phyloP scores from a whole-genome alignment of 2,888 invertebrate genomes.

The Lampropteryx suffumata region DNA sequence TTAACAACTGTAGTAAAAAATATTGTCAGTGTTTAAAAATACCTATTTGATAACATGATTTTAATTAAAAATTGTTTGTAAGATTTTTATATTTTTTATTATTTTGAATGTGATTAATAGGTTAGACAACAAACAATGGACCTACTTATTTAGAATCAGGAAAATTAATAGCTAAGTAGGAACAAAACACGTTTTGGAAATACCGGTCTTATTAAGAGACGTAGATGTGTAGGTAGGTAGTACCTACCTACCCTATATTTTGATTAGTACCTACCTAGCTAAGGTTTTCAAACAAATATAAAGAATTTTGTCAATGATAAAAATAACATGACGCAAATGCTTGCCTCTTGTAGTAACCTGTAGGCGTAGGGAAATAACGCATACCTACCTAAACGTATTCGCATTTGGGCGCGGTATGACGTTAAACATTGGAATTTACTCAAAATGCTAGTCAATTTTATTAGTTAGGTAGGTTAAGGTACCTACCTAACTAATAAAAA shows the following conservation, averaged over 20 bases:
- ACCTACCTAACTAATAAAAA: too few species aligned
- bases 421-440: neutral
- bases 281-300: too few species aligned
- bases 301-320: too few species aligned
- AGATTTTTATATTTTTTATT: too few species aligned
- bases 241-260: too few species aligned
- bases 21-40: too few species aligned
- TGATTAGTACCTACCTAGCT: too few species aligned
- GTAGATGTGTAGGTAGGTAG: neutral
- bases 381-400: neutral
- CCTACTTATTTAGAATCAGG: slow-evolving; percentile 11
- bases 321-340: too few species aligned
- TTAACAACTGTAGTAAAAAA: neutral
- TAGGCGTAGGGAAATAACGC: neutral
- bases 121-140: neutral
- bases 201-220: slow-evolving; percentile 39
- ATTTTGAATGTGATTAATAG: neutral
- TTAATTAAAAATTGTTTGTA: too few species aligned
- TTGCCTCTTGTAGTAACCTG: too few species aligned
- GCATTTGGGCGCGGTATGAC: neutral
- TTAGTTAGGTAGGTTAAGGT: too few species aligned
- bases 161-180: slow-evolving; percentile 8
- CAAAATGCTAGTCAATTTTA: neutral
- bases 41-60: too few species aligned
- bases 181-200: slow-evolving; percentile 41